Evolutionary conservation across 2,797 vertebrate genomes (phyloP).

Genomic region (Acanthurus leucopareius): DNA sequence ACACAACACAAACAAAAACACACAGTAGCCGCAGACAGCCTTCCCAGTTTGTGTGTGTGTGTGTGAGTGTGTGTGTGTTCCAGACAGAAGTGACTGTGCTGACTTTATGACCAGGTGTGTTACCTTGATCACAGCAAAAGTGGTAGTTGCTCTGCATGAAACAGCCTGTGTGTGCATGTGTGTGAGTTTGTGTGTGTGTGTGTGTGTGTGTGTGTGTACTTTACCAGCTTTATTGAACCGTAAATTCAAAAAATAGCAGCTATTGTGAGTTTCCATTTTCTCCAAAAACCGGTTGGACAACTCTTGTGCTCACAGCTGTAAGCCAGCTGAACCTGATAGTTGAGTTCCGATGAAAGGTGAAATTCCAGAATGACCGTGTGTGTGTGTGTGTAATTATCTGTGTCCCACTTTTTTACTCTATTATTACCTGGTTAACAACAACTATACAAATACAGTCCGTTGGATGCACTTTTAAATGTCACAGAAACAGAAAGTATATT

Average conservation of each 20-base stretch:
- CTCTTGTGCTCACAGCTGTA: not conserved
- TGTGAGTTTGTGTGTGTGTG: not conserved
- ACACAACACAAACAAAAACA: slow-evolving; percentile 41
- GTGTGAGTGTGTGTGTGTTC: slow-evolving; percentile 24
- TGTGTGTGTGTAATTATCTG: not conserved
- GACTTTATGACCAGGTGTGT: slow-evolving; percentile 60
- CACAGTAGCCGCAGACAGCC: slow-evolving; percentile 17
- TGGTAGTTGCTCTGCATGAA: slow-evolving; percentile 25
- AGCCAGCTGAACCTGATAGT: slow-evolving; percentile 53
- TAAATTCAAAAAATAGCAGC: slow-evolving; percentile 20
- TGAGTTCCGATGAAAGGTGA: slow-evolving; percentile 6
- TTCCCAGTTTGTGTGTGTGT: slow-evolving; percentile 30
- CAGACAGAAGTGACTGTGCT: slow-evolving; percentile 40
- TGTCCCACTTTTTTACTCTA: not conserved
- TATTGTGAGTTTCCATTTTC: not conserved
- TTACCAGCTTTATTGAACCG: slow-evolving; percentile 8
- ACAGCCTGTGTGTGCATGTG: slow-evolving; percentile 22
- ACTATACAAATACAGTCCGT: too few species aligned
- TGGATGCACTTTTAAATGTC: too few species aligned
- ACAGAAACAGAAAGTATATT: too few species aligned
- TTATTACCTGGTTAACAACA: too few species aligned
- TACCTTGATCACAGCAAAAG: slow-evolving; percentile 58
- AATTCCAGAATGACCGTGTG: not conserved
- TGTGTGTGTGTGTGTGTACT: not conserved
- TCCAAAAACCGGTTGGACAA: slow-evolving; percentile 34